Evolutionary conservation across 2,797 vertebrate genomes (phyloP).

Genomic region (Cottoperca gobio): DNA sequence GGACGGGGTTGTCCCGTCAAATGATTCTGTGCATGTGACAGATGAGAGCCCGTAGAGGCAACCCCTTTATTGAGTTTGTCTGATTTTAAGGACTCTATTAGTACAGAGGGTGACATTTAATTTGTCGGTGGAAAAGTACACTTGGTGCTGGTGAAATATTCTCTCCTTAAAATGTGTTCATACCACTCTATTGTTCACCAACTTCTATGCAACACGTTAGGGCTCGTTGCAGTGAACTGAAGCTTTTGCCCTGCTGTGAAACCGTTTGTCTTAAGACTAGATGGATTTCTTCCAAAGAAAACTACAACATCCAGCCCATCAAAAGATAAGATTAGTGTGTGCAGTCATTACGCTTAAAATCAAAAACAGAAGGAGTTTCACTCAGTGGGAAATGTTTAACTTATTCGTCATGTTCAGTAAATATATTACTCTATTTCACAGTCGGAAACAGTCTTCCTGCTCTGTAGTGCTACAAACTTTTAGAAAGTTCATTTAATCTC

Average conservation of each 20-base stretch:
- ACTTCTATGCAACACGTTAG: not conserved
- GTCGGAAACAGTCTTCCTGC: not conserved
- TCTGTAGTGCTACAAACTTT: not conserved
- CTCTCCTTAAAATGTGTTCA: not conserved
- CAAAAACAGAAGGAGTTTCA: not conserved
- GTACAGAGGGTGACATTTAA: not conserved
- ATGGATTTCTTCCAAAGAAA: not conserved
- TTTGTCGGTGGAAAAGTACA: no score
- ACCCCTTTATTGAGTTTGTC: not conserved
- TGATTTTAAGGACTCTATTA: not conserved
- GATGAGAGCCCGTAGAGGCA: not conserved
- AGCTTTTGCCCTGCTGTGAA: not conserved
- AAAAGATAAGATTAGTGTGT: not conserved
- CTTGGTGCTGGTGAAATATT: not conserved
- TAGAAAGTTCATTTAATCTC: not conserved
- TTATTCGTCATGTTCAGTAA: not conserved
- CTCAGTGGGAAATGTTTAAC: not conserved
- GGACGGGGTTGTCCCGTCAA: no score
- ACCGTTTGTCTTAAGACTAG: no score
- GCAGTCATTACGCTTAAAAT: not conserved
- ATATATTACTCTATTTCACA: not conserved
- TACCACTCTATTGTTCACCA: not conserved
- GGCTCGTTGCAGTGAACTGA: not conserved
- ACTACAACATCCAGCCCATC: not conserved
- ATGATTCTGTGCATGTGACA: not conserved